Evolutionary conservation across 1,140 invertebrate genomes (phyloP), one percentile per base, ranked within the genome.

Genomic region (Calephelis virginiensis): DNA sequence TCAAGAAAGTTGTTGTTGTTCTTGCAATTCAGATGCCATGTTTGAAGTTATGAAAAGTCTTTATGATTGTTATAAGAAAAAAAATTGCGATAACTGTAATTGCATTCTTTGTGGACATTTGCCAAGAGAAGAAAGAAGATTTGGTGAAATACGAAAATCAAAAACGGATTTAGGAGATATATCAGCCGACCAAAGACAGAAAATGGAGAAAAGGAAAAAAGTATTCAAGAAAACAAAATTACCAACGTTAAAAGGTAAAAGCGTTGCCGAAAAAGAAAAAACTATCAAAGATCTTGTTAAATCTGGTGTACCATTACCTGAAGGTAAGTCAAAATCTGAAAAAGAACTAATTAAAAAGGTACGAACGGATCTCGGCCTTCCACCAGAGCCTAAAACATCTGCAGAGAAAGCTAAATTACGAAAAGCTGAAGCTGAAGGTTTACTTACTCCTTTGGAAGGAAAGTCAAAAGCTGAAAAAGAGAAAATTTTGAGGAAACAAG

Each of bases 1-100:
- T 63, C 71, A 85, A 71, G 78, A 83, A 64, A 78, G 61, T 38
- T 83, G 84, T 70, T 86, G 84, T 60, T 82, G 81, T 68, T 77
- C 77, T 12, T 86, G 84, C 69, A 83, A 85, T 68, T 86, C 84
- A 13, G 84, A 85, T 70, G 81, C 80, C 13, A 86, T 86, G 78
- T 86, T 83, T 66, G 81, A 86, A 75, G 84, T 86, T 3, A 85
- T 86, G 82, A 86, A 85, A 72, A 76, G 81, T 67, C 68, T 86
- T 14, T 86, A 86, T 50, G 81, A 85, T 65, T 87, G 85, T 64
- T 87, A 85, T 63, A 85, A 87, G 66, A 82, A 83, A 68, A 85
- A 84, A 72, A 82, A 83, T 68, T 87, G 84, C 72, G 77, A 82
- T 68, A 63, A 83, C 70, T 86, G 82, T 64, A 81, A 81, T 43